Evolutionary conservation across 2,797 vertebrate genomes (phyloP).

Genomic region (Peromyscus aztecus): DNA sequence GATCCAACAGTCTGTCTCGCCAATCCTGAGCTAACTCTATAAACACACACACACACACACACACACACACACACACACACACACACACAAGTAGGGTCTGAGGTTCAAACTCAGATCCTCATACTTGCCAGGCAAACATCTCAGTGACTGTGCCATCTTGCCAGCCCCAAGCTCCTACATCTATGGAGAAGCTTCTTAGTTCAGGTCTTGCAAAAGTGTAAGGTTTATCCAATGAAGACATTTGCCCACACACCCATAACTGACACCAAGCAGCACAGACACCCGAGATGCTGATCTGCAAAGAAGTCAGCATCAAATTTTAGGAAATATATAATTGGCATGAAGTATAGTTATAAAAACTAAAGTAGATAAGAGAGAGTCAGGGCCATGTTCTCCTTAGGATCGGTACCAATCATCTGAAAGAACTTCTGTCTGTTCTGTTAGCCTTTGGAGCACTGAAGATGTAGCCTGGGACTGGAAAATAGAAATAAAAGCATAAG

Average conservation of each 20-base stretch:
- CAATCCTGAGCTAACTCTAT: background rate
- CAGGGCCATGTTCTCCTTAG: conserved; percentile 29
- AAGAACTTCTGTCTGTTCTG: background rate
- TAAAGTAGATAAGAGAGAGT: background rate
- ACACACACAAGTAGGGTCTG: background rate
- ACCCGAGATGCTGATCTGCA: background rate
- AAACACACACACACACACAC: background rate
- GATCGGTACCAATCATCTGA: background rate
- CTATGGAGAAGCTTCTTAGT: background rate
- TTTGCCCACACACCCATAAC: background rate
- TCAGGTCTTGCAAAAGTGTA: background rate
- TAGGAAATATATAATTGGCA: background rate
- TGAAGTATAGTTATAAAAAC: background rate
- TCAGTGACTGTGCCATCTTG: background rate
- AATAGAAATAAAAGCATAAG: background rate
- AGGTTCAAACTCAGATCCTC: background rate
- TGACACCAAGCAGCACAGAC: background rate
- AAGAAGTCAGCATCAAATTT: background rate
- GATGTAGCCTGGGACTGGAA: background rate
- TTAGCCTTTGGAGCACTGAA: background rate
- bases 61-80: background rate
- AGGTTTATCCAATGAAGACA: background rate
- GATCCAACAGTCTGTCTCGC: background rate
- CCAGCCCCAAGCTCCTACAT: background rate
- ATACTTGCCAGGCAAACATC: background rate